These are phyloP conservation scores for Mustela nigripes DNA, from an alignment of 2,113 vertebrate genomes.

Conservation along the genomic window DNA sequence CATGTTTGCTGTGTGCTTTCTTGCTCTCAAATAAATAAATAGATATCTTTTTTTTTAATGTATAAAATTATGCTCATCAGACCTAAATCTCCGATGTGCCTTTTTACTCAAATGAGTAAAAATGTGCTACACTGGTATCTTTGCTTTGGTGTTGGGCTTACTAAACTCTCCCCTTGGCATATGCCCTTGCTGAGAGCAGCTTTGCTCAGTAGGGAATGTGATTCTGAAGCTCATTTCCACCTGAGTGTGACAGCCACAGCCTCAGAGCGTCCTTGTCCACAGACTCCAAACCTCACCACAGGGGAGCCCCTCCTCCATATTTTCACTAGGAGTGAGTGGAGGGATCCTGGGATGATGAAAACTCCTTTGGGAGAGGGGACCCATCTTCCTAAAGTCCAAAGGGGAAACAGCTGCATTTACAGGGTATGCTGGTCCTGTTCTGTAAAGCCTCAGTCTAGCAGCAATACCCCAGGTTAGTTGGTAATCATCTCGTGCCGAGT, in stretches of 20 bases:
- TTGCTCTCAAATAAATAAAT: background rate
- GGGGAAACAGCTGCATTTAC: background rate
- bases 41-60: background rate
- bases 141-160: background rate
- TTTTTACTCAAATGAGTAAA: background rate
- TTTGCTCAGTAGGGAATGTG: background rate
- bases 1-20: background rate
- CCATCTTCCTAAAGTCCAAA: background rate
- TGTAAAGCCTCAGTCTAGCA: background rate
- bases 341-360: background rate
- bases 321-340: background rate
- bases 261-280: background rate
- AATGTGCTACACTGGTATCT: background rate
- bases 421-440: fast-evolving
- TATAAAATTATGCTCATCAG: background rate
- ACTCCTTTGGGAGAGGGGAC: background rate
- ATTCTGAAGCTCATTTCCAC: background rate
- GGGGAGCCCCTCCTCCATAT: fast-evolving
- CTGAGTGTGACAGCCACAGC: background rate
- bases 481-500: background rate
- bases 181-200: background rate
- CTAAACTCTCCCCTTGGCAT: background rate
- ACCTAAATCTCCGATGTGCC: background rate
- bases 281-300: background rate
- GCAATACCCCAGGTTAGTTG: background rate